These are phyloP conservation scores for Nematolebias whitei DNA, from an alignment of 2,113 vertebrate genomes.

Conservation along the genomic window DNA sequence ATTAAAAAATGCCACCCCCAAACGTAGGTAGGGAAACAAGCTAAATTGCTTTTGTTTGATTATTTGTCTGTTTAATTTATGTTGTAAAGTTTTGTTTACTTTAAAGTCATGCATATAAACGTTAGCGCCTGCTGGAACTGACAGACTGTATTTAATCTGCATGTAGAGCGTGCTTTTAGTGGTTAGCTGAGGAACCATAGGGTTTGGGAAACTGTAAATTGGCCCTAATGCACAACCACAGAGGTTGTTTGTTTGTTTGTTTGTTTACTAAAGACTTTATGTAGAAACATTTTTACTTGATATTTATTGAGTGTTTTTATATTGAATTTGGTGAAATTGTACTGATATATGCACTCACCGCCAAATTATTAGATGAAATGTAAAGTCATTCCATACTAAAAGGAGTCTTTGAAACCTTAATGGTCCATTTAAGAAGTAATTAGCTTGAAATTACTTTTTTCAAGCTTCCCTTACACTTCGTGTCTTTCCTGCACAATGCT, in stretches of 20 bases:
- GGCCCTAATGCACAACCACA: not conserved
- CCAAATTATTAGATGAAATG: too few relatives aligned
- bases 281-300: not conserved
- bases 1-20: too few relatives aligned
- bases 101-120: too few relatives aligned
- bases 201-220: not conserved
- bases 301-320: not conserved
- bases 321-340: too few relatives aligned
- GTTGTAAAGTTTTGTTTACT: too few relatives aligned
- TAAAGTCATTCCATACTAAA: too few relatives aligned
- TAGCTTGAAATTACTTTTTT: not conserved
- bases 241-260: not conserved
- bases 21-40: too few relatives aligned
- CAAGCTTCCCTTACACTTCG: not conserved
- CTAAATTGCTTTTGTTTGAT: too few relatives aligned
- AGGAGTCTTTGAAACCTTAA: too few relatives aligned
- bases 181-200: not conserved
- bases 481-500: not conserved
- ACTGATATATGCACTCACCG: too few relatives aligned
- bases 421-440: not conserved
- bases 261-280: not conserved
- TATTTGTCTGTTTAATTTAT: too few relatives aligned
- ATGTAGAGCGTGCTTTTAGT: not conserved
- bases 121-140: too few relatives aligned
- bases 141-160: not conserved